Evolutionary conservation across 2,113 vertebrate genomes (phyloP).

Genomic region (Neogale vison): DNA sequence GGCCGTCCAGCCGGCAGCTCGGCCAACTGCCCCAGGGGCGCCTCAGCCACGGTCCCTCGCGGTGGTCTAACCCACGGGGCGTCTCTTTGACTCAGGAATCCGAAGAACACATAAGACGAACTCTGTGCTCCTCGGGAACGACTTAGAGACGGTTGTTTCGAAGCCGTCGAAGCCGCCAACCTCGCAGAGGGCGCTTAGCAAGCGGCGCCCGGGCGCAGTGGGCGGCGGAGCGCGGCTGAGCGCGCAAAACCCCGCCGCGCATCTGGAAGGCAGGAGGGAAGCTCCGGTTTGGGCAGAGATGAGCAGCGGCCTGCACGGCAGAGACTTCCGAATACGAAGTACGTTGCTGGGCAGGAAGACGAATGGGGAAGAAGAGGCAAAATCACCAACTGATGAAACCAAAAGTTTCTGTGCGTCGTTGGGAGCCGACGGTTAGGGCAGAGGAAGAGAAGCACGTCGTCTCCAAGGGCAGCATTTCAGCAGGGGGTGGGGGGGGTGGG

Average conservation of each 20-base stretch:
- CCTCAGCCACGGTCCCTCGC: neutral
- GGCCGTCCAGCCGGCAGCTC: neutral
- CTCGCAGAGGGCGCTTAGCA: neutral
- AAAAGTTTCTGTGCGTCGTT: neutral
- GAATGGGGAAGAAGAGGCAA: slow-evolving; percentile 22
- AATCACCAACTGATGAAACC: neutral
- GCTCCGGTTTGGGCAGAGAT: slow-evolving; percentile 9
- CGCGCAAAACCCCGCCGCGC: neutral
- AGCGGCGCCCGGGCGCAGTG: neutral
- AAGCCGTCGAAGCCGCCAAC: neutral
- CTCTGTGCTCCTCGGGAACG: neutral
- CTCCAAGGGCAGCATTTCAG: neutral
- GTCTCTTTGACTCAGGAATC: no score
- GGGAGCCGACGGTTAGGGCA: neutral
- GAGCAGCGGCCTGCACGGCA: neutral
- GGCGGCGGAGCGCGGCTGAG: neutral
- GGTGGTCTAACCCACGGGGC: neutral
- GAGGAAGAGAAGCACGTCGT: neutral
- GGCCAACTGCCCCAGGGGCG: no score
- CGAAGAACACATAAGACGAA: neutral
- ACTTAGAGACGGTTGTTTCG: neutral
- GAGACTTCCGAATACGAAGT: neutral
- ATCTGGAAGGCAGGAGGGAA: neutral
- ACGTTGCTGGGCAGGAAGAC: slow-evolving; percentile 43
- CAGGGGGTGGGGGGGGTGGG: neutral